Evolutionary conservation across 2,888 invertebrate genomes (phyloP).

Genomic region (Drosophila nigritarsus): DNA sequence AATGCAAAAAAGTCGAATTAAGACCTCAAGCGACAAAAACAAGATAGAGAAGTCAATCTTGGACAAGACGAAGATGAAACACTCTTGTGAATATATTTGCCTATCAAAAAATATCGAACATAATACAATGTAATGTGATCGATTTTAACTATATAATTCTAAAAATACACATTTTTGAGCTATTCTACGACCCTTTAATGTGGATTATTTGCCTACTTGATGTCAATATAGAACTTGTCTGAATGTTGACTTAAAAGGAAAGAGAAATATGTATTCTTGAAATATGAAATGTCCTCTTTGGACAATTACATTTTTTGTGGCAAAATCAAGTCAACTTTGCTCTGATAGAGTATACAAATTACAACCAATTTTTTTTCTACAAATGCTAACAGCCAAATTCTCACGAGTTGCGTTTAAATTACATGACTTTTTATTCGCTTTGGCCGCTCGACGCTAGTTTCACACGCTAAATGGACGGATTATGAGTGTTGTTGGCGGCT

Average conservation of each 20-base stretch:
- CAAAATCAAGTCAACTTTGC: background rate
- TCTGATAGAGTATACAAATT: slow-evolving; percentile 26
- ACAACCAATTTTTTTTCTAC: slow-evolving; percentile 21
- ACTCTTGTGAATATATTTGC: slow-evolving; percentile 7
- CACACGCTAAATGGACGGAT: slow-evolving; percentile 73
- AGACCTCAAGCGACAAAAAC: slow-evolving; percentile 19
- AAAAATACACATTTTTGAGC: too few species aligned
- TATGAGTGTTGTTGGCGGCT: slow-evolving; percentile 74
- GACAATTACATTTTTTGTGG: background rate
- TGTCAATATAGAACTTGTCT: background rate
- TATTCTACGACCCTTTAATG: background rate
- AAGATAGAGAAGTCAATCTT: background rate
- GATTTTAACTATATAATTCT: background rate
- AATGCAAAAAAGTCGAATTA: slow-evolving; percentile 58
- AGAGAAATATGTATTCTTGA: background rate
- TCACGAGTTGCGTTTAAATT: slow-evolving; percentile 69
- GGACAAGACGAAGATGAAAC: background rate
- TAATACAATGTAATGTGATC: background rate
- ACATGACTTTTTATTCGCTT: slow-evolving; percentile 51
- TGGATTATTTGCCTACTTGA: background rate
- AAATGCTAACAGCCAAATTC: slow-evolving; percentile 40
- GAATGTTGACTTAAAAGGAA: background rate
- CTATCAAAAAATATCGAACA: background rate
- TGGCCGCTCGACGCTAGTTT: slow-evolving; percentile 46
- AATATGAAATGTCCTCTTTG: background rate